Evolutionary conservation across 2,113 vertebrate genomes (phyloP), one percentile per base, ranked within the genome.

Genomic region (Scatophagus argus): DNA sequence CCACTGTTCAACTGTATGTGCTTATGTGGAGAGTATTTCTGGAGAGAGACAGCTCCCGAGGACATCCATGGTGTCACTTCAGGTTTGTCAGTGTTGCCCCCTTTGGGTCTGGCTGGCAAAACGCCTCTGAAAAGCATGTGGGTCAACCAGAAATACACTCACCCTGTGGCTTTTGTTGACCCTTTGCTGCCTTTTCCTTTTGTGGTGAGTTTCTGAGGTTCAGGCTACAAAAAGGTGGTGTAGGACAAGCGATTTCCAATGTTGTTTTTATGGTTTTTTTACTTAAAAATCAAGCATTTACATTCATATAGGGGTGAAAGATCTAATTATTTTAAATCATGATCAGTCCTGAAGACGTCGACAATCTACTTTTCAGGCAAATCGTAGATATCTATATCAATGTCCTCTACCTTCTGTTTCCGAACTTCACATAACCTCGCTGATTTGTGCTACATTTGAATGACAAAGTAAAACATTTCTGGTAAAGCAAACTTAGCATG

Each of bases 111-210:
- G 34, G 70, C 69, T 81, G 77, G 69, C 82, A 69, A 52, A 72
- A 55, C 19, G 41, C 78, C 52, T 90, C 58, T 61, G 61, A 80
- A 86, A 84, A 84, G 59, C 85, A 88, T 86, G 66, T 89, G 88
- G 88, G 81, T 85, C 84, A 87, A 83, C 83, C 77, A 89, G 79
- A 91, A 92, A 91, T 86, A 88, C 86, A 52, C 36, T 32, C 43
- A 17, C 81, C 86, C 82, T 36, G 67, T 81, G 74, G 88, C 89
- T 86, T 68, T 41, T 60, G 75, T 72, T 87, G 82, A 83, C 86
- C 86, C 81, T 68, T 63, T 49, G 25, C 51, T 68, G 12, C 47
- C 38, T 59, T 77, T 62, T 78, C 29, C 38, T 9, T 71, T 52
- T 32, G 14, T 38, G 9, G 25, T 14, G 2, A 38, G 14, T 47